phyloP scores from a whole-genome alignment of 2,797 vertebrate genomes.

The Scarus forsteni region DNA sequence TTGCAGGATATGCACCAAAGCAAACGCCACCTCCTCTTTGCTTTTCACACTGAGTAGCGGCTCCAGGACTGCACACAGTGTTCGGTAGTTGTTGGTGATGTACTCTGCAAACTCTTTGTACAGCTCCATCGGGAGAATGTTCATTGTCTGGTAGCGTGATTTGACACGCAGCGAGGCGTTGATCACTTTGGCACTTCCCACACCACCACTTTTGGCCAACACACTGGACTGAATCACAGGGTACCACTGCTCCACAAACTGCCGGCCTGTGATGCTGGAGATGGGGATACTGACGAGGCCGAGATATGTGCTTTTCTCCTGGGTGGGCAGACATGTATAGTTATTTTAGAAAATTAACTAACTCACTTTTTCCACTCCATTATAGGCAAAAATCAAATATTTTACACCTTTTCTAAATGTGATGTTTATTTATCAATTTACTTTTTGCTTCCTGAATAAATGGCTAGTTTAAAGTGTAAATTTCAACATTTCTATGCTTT shows the following conservation, averaged over 20 bases:
- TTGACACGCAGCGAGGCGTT: conserved; percentile 95
- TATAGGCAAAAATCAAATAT: too few relatives aligned
- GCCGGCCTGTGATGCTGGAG: conserved; percentile 94
- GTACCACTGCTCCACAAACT: conserved; percentile 99
- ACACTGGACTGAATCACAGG: conserved; percentile 95
- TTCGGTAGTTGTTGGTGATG: conserved; percentile 96
- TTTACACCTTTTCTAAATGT: too few relatives aligned
- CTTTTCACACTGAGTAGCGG: conserved; percentile 95
- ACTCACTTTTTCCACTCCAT: neutral
- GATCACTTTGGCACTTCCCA: conserved; percentile 90
- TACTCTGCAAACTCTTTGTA: conserved; percentile 99
- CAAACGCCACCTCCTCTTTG: conserved; percentile 98
- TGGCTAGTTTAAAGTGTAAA: too few relatives aligned
- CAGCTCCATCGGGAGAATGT: conserved; percentile 98
- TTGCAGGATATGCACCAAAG: conserved; percentile 96
- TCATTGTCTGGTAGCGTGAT: conserved; percentile 97
- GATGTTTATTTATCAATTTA: too few relatives aligned
- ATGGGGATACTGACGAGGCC: conserved; percentile 98
- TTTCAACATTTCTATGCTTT: too few relatives aligned
- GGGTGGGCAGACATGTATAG: conserved; percentile 8
- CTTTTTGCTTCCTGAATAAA: too few relatives aligned
- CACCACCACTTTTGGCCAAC: conserved; percentile 79
- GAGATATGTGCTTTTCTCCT: conserved; percentile 96
- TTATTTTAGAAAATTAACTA: neutral
- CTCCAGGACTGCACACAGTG: conserved; percentile 94